A percentile compares a stretch with the other conserved stretches of the same genome.
These are phyloP conservation scores for Tenthredo mesomela DNA, from an alignment of 2,888 invertebrate genomes.

Conservation along the genomic window DNA sequence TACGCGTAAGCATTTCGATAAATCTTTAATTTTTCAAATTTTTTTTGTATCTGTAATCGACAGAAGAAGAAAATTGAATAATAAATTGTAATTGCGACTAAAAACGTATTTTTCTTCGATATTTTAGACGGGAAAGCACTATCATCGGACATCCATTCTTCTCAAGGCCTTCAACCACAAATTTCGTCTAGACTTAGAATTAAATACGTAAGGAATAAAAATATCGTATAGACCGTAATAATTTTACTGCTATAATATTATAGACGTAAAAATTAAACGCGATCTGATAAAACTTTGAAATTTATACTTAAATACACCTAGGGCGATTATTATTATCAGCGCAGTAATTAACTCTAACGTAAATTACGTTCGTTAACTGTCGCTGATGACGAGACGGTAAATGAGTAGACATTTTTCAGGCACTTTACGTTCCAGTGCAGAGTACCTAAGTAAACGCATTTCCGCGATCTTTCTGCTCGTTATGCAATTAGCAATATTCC, in stretches of 20 bases:
- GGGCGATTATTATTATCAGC: slow-evolving; percentile 4
- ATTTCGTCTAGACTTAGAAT: slow-evolving; percentile 96
- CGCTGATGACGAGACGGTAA: slow-evolving; percentile 2
- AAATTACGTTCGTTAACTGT: slow-evolving; percentile 26
- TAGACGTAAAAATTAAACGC: neutral
- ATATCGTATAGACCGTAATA: neutral
- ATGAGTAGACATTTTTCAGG: neutral
- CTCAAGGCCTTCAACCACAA: slow-evolving; percentile 98
- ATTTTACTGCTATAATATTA: too few relatives aligned
- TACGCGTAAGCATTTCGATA: slow-evolving; percentile 79
- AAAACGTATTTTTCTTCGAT: slow-evolving; percentile 56
- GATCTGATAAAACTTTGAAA: neutral
- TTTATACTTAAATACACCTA: neutral
- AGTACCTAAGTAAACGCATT: neutral
- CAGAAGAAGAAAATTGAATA: slow-evolving; percentile 53
- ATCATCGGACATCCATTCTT: slow-evolving; percentile 95
- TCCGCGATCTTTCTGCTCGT: neutral
- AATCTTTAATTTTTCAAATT: too few relatives aligned
- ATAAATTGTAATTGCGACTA: slow-evolving; percentile 56
- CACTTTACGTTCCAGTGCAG: neutral
- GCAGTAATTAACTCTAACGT: slow-evolving; percentile 22
- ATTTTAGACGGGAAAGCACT: slow-evolving; percentile 94
- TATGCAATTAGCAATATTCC: neutral
- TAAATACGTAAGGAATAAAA: slow-evolving; percentile 92
- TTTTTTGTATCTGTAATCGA: neutral